Conservation (phyloP, 2,797 vertebrate genomes). For the Sarcophilus harrisii region DNA sequence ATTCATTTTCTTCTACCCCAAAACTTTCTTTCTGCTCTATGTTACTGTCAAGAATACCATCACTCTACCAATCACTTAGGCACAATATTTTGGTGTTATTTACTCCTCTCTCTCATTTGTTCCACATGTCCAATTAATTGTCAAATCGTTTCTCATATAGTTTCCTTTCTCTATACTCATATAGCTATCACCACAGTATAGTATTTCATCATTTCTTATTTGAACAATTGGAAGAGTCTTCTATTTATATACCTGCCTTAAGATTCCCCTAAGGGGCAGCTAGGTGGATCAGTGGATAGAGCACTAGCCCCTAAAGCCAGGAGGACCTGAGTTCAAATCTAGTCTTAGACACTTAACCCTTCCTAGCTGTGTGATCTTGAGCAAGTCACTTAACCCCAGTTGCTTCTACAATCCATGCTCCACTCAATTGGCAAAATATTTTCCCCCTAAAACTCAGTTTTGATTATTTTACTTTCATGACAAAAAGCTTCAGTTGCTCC, state of each 20-base stretch:
- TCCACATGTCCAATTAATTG: background rate
- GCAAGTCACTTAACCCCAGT: too few relatives aligned
- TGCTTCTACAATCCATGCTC: background rate
- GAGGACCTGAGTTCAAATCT: too few relatives aligned
- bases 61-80: background rate
- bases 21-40: background rate
- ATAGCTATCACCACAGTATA: background rate
- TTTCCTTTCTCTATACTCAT: background rate
- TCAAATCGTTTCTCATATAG: background rate
- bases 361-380: too few relatives aligned
- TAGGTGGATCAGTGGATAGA: too few relatives aligned
- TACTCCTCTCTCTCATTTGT: background rate
- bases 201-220: background rate
- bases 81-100: background rate
- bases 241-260: background rate
- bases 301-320: too few relatives aligned
- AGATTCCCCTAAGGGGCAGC: too few relatives aligned
- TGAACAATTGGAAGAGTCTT: background rate
- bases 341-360: too few relatives aligned
- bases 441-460: background rate
- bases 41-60: background rate
- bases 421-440: background rate
- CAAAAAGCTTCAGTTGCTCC: background rate
- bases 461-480: background rate
- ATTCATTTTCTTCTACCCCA: background rate